A percentile compares a stretch with the other conserved stretches of the same genome.
These are phyloP conservation scores for Acipenser ruthenus DNA, from an alignment of 2,797 vertebrate species.

Conservation along the genomic window DNA sequence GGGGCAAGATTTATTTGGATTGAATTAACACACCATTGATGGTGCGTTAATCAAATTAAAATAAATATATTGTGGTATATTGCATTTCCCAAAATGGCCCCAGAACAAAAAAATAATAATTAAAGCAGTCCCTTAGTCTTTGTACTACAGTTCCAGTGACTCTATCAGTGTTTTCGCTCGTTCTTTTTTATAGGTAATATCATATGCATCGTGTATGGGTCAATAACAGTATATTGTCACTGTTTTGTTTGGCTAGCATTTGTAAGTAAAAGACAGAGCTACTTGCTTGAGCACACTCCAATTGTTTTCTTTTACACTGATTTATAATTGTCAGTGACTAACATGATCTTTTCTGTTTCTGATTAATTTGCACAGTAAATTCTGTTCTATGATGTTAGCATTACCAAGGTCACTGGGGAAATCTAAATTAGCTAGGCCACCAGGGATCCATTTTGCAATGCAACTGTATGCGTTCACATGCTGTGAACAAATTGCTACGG, in stretches of 20 bases:
- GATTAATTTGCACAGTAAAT: constrained; percentile 58
- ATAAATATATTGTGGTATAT: no score
- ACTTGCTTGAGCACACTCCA: background rate
- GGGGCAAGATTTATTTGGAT: no score
- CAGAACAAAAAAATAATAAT: no score
- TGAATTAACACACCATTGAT: no score
- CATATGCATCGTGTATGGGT: no score
- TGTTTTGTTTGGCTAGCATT: background rate
- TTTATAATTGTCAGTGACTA: constrained; percentile 51
- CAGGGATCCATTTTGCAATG: constrained; percentile 5
- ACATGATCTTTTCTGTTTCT: constrained; percentile 43
- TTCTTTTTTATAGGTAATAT: no score
- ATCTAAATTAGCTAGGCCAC: constrained; percentile 34
- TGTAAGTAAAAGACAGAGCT: background rate
- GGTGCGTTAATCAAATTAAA: no score
- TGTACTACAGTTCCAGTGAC: no score
- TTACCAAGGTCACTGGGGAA: constrained; percentile 28
- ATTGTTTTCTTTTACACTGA: constrained; percentile 30
- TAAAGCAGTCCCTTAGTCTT: no score
- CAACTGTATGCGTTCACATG: constrained; percentile 20
- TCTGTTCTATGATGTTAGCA: constrained; percentile 37
- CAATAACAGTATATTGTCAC: no score
- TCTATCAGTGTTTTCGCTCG: no score
- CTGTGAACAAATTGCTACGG: constrained; percentile 32
- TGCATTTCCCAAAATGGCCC: no score